Evolutionary conservation across 2,888 invertebrate genomes (phyloP).

Genomic region (Psylliodes chrysocephalus): DNA sequence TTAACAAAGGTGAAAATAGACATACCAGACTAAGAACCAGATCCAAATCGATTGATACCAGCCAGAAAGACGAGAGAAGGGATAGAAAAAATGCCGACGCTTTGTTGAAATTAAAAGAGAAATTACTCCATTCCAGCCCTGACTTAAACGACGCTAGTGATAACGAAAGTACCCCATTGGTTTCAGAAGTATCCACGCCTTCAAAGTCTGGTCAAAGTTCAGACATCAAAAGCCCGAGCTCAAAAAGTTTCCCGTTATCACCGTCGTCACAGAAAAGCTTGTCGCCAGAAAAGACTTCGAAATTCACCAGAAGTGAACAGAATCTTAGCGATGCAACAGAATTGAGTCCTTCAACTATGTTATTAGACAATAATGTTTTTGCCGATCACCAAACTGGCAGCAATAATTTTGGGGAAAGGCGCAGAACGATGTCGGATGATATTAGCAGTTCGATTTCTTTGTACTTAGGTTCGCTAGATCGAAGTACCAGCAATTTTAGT

Average conservation of each 20-base stretch:
- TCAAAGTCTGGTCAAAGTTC: constrained; percentile 55
- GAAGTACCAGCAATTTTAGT: constrained; percentile 54
- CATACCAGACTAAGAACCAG: constrained; percentile 49
- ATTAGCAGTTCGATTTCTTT: constrained; percentile 50
- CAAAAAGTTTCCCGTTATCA: constrained; percentile 53
- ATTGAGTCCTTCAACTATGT: constrained; percentile 42
- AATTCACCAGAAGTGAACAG: constrained; percentile 51
- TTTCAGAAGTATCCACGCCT: constrained; percentile 63
- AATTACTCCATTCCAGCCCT: constrained; percentile 59
- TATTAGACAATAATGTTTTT: constrained; percentile 40
- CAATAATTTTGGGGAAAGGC: constrained; percentile 39
- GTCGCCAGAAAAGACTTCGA: constrained; percentile 47
- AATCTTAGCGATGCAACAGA: constrained; percentile 52
- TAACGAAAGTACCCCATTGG: constrained; percentile 77
- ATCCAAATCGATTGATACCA: constrained; percentile 59
- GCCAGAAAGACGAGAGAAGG: constrained; percentile 46
- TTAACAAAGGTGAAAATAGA: constrained; percentile 51
- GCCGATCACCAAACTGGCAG: constrained; percentile 31
- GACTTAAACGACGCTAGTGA: constrained; percentile 65
- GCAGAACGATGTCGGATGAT: constrained; percentile 57
- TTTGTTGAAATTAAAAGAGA: constrained; percentile 59
- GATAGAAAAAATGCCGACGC: constrained; percentile 57
- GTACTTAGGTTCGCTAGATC: constrained; percentile 46
- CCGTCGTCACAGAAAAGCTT: constrained; percentile 50
- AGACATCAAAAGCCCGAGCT: constrained; percentile 53